Evolutionary conservation across 2,888 invertebrate species (phyloP), one percentile per base, ranked within the genome.

Genomic region (Polia nebulosa): DNA sequence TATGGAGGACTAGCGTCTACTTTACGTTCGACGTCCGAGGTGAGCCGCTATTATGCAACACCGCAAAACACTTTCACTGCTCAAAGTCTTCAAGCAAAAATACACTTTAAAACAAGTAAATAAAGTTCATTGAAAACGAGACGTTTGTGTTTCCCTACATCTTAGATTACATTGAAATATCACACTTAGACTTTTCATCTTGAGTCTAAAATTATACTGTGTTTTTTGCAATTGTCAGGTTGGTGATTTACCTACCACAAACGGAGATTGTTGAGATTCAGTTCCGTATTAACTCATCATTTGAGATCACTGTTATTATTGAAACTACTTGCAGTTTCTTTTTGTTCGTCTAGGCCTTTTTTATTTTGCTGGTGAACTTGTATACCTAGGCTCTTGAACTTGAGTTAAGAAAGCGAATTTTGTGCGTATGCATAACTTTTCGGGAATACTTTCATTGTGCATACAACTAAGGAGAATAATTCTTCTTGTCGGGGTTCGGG

Each of bases 11-110:
- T 87, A 87, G 75, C 63, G 77, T 82, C 82, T 80, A 77, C 80
- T 75, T 81, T 69, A 76, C 76, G 84, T 86, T 87, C 85, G 81
- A 83, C 85, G 88, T 87, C 85, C 89, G 91, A 92, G 92, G 91
- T 90, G 86, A 93, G 85, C 90, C 79, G 65, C 84, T 85, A 81
- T 94, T 94, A 93, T 90, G 92, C 90, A 94, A 94, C 70, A 82
- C 82, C 84, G 84, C 89, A 88, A 82, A 87, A 84, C 88, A 94
- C 94, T 94, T 94, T 94, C 94, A 93, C 94, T 93, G 85, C 79
- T 87, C 86, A 83, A 84, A 81, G 76, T 69, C 39, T 56, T 65
- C 82, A 87, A 82, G 52, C 81, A 68, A 91, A 88, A 88, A 76
- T 80, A 55, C 39, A 84, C 91, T 78, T 80, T 91, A 88, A 58